Evolutionary conservation across 1,140 invertebrate species (phyloP), one percentile per base, ranked within the genome.

Genomic region (Anadara kagoshimensis): DNA sequence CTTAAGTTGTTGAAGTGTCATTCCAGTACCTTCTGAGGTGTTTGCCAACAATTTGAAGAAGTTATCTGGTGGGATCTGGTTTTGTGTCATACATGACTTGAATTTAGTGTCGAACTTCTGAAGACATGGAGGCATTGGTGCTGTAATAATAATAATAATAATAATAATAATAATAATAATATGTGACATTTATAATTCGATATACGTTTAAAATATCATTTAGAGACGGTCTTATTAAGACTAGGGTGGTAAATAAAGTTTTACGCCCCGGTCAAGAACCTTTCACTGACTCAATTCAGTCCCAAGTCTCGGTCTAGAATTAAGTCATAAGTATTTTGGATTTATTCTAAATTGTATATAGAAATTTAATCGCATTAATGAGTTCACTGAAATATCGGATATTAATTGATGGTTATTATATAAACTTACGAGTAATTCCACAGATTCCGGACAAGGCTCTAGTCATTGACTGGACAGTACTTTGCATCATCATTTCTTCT

Each of bases 1-100:
- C 43, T 63, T 75, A 4, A 75, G 62, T 22, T 75, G 73, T 7
- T 26, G n/a, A 22, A 70, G 51, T 7, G 61, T 70, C 73, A 75
- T 75, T 16, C 68, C 67, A 0, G 70, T 73, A 22, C 73, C 73
- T 14, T 75, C 73, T 1, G 73, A 59, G 3, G 54, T 54, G n/a
- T 75, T 75, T n/a, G 62, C 54, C 22, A 75, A 49, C 10, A 75
- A 47, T 56, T 75, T 75, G 44, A 75, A 75, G 57, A 69, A 75
- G 36, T 70, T 66, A 11, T 75, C 73, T 7, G 56, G 53, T 10
- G 65, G 45, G 16, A 75, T 53, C 1, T 75, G 65, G n/a, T 75
- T 66, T 22, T 59, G 57, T 0, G 24, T 58, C 73, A 75, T 75
- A 53, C 73, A 75, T 1, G 44, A 20, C 24, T 64, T 59, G 57